Conservation (phyloP, 2,113 vertebrate genomes). For the Hippocampus comes region DNA sequence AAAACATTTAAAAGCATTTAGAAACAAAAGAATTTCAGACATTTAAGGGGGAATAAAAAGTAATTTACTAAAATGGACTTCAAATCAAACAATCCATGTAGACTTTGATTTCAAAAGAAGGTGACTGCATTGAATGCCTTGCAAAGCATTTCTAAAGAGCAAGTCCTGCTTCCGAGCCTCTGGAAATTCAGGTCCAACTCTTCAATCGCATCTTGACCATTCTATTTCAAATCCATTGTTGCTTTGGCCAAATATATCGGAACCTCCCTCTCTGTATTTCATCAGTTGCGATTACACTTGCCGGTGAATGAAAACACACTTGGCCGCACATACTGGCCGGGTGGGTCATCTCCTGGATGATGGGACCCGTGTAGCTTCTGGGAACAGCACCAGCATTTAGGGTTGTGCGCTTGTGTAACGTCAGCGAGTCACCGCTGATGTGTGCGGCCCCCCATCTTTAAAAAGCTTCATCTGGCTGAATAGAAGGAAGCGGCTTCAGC, state of each 20-base stretch:
- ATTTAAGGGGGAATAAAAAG: too few relatives aligned
- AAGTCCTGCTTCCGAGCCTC: not conserved
- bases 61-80: too few relatives aligned
- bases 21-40: too few relatives aligned
- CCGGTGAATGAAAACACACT: not conserved
- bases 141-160: not conserved
- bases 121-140: not conserved
- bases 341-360: constrained; percentile 38
- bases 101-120: too few relatives aligned
- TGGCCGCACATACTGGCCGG: constrained; percentile 10
- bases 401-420: constrained; percentile 22
- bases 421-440: constrained; percentile 26
- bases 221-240: not conserved
- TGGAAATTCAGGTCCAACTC: not conserved
- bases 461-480: constrained; percentile 70
- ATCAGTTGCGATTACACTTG: not conserved
- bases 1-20: too few relatives aligned
- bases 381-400: constrained; percentile 39
- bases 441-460: constrained; percentile 60
- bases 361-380: constrained; percentile 40
- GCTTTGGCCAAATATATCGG: not conserved
- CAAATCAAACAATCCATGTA: too few relatives aligned
- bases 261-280: not conserved
- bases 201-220: not conserved
- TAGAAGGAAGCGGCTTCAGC: constrained; percentile 74